A percentile compares a stretch with the other conserved stretches of the same genome.
Conservation (phyloP, 2,888 invertebrate genomes). For the Pantelozetes paolii region DNA sequence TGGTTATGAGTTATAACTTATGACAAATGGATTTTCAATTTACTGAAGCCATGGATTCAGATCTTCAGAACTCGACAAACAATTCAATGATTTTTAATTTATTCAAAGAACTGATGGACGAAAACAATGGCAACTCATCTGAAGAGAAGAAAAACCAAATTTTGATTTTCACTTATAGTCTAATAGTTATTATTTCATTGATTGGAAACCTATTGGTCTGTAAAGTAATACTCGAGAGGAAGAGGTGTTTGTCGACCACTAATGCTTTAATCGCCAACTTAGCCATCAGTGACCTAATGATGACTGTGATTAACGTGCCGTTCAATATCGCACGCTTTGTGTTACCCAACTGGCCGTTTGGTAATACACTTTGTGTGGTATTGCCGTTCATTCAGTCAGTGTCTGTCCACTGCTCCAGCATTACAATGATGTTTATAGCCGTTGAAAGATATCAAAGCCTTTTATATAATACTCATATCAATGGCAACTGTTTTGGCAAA, state of each 20-base stretch:
- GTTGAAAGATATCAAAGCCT: slow-evolving; percentile 37
- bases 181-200: slow-evolving; percentile 55
- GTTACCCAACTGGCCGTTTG: slow-evolving; percentile 55
- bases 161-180: slow-evolving; percentile 52
- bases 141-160: slow-evolving; percentile 36
- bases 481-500: not conserved
- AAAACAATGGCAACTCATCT: not conserved
- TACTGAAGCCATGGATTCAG: too few relatives aligned
- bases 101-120: not conserved
- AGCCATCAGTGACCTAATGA: slow-evolving; percentile 54
- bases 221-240: slow-evolving; percentile 57
- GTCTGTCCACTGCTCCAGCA: slow-evolving; percentile 34
- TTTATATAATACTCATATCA: not conserved
- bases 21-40: too few relatives aligned
- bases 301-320: slow-evolving; percentile 54
- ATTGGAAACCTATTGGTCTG: slow-evolving; percentile 55
- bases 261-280: slow-evolving; percentile 59
- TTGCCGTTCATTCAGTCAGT: slow-evolving; percentile 53
- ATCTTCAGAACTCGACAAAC: too few relatives aligned
- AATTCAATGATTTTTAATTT: too few relatives aligned
- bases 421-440: slow-evolving; percentile 41
- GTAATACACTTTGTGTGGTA: slow-evolving; percentile 53
- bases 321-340: slow-evolving; percentile 54
- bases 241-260: slow-evolving; percentile 58
- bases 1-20: too few relatives aligned